Evolutionary conservation across 2,797 vertebrate genomes (phyloP).

Genomic region (Iguana delicatissima): DNA sequence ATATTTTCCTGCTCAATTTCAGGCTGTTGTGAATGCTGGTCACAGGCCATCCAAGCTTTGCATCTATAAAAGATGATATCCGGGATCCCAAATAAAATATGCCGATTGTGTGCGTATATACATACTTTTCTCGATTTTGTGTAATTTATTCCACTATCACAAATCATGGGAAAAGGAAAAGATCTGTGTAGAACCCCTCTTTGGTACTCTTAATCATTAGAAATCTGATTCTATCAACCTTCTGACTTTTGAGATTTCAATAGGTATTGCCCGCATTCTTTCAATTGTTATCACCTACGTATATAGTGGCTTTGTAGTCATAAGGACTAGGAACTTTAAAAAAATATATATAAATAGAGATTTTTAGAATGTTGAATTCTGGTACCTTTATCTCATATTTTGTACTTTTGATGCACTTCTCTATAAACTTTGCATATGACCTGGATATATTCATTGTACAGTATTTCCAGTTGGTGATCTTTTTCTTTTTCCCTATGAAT

Average conservation of each 20-base stretch:
- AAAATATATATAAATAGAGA: neutral
- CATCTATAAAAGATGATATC: neutral
- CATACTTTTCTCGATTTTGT: neutral
- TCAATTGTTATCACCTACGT: neutral
- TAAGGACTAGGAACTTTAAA: neutral
- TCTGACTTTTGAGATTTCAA: neutral
- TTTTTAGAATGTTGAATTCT: neutral
- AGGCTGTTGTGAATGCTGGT: neutral
- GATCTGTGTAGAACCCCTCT: neutral
- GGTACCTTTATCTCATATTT: neutral
- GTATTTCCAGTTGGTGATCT: neutral
- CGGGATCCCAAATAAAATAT: neutral
- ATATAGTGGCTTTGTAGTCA: neutral
- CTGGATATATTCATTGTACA: neutral
- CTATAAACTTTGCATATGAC: neutral
- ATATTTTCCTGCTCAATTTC: neutral
- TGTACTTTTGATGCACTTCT: neutral
- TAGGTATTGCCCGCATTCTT: neutral
- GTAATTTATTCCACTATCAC: neutral
- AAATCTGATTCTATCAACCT: neutral
- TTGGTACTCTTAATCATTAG: neutral
- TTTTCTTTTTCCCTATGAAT: neutral
- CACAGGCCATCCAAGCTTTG: neutral
- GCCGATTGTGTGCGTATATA: neutral
- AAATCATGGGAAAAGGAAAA: neutral